Conservation (phyloP, 2,888 invertebrate genomes). For the Pandemis cinnamomeana region DNA sequence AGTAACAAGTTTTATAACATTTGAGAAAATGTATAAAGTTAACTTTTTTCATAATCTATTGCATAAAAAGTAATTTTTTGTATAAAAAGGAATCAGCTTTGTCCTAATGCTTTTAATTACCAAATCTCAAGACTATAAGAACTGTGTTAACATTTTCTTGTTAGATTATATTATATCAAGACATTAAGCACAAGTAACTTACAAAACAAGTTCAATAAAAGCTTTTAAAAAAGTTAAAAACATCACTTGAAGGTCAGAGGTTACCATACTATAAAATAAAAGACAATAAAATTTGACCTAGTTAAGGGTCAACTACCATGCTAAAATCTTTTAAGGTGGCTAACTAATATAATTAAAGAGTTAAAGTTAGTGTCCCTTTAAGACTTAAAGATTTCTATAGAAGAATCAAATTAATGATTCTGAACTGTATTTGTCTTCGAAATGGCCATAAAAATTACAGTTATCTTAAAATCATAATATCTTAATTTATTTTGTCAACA, state of each 20-base stretch:
- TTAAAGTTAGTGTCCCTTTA: too few species aligned
- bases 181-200: too few species aligned
- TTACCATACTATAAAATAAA: neutral
- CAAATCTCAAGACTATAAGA: neutral
- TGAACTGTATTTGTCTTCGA: too few species aligned
- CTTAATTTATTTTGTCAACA: neutral
- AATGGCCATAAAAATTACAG: too few species aligned
- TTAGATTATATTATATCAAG: too few species aligned
- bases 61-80: neutral
- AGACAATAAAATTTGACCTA: neutral
- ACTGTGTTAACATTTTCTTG: neutral
- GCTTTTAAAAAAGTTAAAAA: too few species aligned
- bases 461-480: too few species aligned
- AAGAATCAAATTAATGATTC: too few species aligned
- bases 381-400: too few species aligned
- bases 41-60: neutral
- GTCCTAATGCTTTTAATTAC: too few species aligned
- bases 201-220: neutral
- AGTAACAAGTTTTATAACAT: slow-evolving; percentile 2
- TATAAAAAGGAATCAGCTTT: too few species aligned
- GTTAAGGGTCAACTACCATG: neutral
- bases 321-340: neutral
- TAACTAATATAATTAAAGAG: neutral
- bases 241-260: neutral
- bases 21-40: neutral